phyloP scores from a whole-genome alignment of 2,113 vertebrate genomes.

The Xyliphius kryptos region DNA sequence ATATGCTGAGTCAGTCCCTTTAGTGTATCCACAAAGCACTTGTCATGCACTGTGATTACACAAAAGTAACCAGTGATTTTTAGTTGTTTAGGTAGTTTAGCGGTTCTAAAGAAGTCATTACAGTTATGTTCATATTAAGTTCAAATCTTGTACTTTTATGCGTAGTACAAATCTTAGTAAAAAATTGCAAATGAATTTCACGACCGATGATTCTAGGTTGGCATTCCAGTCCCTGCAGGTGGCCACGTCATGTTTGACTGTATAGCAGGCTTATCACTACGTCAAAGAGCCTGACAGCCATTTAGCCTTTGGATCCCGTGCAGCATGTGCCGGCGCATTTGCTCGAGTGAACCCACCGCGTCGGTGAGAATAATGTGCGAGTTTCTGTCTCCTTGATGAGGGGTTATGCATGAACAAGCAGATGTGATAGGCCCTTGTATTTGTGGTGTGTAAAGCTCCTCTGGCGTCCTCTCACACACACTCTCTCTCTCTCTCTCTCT shows the following conservation, averaged over 20 bases:
- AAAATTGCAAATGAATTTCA: background rate
- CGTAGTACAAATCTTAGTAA: background rate
- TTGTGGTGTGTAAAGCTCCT: too few relatives aligned
- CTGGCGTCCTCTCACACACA: too few relatives aligned
- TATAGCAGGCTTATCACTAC: constrained; percentile 38
- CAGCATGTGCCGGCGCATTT: background rate
- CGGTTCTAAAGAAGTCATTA: too few relatives aligned
- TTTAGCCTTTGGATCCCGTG: constrained; percentile 43
- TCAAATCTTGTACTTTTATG: background rate
- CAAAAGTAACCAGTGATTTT: too few relatives aligned
- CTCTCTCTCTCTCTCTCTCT: too few relatives aligned
- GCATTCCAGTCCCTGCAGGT: constrained; percentile 39
- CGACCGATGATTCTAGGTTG: background rate
- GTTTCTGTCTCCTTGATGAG: background rate
- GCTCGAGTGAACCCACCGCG: background rate
- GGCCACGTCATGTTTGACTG: constrained; percentile 43
- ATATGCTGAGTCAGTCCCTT: too few relatives aligned
- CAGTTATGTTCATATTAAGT: too few relatives aligned
- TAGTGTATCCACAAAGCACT: too few relatives aligned
- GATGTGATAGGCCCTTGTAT: background rate
- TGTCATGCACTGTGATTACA: too few relatives aligned
- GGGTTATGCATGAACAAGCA: background rate
- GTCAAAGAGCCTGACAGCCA: constrained; percentile 49
- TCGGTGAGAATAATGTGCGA: background rate
- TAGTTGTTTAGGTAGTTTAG: too few relatives aligned